Evolutionary conservation across 2,113 vertebrate genomes (phyloP).

Genomic region (Motacilla alba): DNA sequence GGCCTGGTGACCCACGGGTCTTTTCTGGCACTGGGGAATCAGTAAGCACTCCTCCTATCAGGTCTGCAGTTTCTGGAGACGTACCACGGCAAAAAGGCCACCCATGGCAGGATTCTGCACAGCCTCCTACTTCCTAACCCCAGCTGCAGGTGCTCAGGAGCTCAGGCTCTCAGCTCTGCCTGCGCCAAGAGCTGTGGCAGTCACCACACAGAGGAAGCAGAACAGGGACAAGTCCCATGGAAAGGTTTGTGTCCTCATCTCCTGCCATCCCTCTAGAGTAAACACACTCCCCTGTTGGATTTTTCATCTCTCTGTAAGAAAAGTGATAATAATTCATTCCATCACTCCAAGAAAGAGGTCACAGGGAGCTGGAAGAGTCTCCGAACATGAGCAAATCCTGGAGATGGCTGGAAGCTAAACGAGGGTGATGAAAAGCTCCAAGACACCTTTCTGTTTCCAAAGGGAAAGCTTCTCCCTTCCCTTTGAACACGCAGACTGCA

Average conservation of each 20-base stretch:
- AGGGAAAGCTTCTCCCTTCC: not conserved
- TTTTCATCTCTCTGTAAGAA: not conserved
- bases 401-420: not conserved
- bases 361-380: not conserved
- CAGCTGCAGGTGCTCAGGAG: not conserved
- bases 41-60: not conserved
- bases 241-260: not conserved
- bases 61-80: not conserved
- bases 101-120: not conserved
- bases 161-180: not conserved
- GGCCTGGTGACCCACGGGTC: not conserved
- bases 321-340: not conserved
- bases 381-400: not conserved
- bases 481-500: not conserved
- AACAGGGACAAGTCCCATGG: not conserved
- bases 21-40: not conserved
- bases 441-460: not conserved
- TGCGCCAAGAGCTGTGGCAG: not conserved
- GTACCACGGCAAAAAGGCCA: not conserved
- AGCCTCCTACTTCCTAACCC: not conserved
- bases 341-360: not conserved
- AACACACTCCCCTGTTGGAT: not conserved
- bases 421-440: conserved; percentile 1
- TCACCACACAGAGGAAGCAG: not conserved
- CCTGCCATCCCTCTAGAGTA: not conserved